These are phyloP conservation scores for Oreortyx pictus DNA, from an alignment of 2,797 vertebrate genomes.

Conservation along the genomic window DNA sequence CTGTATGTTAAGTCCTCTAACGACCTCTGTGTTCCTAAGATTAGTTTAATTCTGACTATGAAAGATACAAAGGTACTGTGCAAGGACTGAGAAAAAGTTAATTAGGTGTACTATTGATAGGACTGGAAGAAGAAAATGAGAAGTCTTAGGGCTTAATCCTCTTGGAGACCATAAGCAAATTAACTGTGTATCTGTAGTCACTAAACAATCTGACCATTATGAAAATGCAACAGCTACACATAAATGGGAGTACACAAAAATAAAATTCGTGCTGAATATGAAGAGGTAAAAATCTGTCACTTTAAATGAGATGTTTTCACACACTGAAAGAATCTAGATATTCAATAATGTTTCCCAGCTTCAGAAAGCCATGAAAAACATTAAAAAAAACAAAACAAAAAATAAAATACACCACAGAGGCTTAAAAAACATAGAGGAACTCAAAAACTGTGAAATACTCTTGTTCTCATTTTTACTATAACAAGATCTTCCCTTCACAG, in stretches of 20 bases:
- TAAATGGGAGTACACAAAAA: background rate
- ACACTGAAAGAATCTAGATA: background rate
- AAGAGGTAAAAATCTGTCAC: background rate
- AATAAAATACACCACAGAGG: background rate
- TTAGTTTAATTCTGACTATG: background rate
- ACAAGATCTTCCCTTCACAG: background rate
- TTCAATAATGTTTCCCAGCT: background rate
- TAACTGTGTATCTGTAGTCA: background rate
- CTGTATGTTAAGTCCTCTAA: background rate
- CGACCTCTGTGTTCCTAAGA: background rate
- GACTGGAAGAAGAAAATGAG: background rate
- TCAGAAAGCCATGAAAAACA: background rate
- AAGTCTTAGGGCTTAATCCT: background rate
- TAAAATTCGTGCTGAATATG: no score
- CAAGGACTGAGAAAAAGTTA: background rate
- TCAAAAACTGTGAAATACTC: background rate
- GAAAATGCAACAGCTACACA: background rate
- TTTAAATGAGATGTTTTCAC: no score
- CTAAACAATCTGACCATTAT: background rate
- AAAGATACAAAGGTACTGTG: background rate
- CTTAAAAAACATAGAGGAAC: background rate
- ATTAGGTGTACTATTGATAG: background rate
- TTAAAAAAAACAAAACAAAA: background rate
- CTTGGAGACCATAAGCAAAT: background rate
- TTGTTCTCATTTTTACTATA: background rate